phyloP scores from a whole-genome alignment of 2,888 invertebrate genomes.

The Branchipolynoe longqiensis region DNA sequence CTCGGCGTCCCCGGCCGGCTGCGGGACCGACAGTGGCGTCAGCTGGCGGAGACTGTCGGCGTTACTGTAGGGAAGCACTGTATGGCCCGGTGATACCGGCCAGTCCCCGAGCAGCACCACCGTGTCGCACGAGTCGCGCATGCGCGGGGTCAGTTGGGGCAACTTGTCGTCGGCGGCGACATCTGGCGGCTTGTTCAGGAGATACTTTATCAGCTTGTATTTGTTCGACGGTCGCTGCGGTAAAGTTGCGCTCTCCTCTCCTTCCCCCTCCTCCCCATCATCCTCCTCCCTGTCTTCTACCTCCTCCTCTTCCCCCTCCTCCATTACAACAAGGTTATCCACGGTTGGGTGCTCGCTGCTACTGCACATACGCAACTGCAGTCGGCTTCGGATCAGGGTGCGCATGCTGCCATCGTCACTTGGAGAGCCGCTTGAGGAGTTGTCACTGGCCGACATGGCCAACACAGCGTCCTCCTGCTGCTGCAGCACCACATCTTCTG shows the following conservation, averaged over 20 bases:
- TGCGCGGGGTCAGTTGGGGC: background rate
- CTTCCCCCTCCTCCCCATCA: background rate
- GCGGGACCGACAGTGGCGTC: background rate
- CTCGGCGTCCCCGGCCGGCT: background rate
- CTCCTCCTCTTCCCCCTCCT: background rate
- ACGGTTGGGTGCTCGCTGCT: too few relatives aligned
- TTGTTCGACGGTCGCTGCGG: slow-evolving; percentile 30
- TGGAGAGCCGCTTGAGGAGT: background rate
- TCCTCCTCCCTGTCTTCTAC: too few relatives aligned
- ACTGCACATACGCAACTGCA: background rate
- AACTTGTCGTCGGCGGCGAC: slow-evolving; percentile 27
- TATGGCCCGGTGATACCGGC: background rate
- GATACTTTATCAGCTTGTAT: slow-evolving; percentile 40
- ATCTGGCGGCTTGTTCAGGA: slow-evolving; percentile 39
- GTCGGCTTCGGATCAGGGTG: background rate
- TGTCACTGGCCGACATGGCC: background rate
- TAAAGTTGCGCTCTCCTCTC: background rate
- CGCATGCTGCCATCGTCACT: background rate
- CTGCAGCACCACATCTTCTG: too few relatives aligned
- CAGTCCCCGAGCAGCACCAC: background rate
- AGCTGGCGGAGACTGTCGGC: slow-evolving; percentile 29
- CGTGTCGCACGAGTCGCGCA: slow-evolving; percentile 26
- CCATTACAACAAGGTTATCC: too few relatives aligned
- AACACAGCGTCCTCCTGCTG: too few relatives aligned
- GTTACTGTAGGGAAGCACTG: background rate